Conservation (phyloP, 2,888 invertebrate species). For the Epirrhoe alternata region DNA sequence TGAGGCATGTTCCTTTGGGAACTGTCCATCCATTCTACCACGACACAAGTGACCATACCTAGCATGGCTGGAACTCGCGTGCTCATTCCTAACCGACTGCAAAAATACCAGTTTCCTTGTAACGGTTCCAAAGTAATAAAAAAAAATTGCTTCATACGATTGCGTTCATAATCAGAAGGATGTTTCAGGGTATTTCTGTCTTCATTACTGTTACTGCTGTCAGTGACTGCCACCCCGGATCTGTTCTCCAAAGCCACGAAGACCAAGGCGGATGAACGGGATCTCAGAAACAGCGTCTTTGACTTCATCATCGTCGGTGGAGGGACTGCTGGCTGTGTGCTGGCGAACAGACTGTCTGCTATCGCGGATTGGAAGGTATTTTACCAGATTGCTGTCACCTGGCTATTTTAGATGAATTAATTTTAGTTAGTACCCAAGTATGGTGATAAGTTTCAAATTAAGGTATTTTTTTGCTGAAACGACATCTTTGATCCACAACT, state of each 20-base stretch:
- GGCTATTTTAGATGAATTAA: too few relatives aligned
- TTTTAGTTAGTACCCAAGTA: too few relatives aligned
- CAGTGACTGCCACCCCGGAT: slow-evolving; percentile 53
- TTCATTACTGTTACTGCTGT: slow-evolving; percentile 34
- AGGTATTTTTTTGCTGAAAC: too few relatives aligned
- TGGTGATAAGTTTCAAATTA: too few relatives aligned
- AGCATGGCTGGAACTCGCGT: too few relatives aligned
- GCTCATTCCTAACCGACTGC: too few relatives aligned
- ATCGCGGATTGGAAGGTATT: slow-evolving; percentile 76
- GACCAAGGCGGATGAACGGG: slow-evolving; percentile 68
- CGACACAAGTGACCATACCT: too few relatives aligned
- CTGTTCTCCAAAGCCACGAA: slow-evolving; percentile 74
- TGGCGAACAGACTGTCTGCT: slow-evolving; percentile 77
- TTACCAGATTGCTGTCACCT: not conserved
- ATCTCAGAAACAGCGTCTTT: slow-evolving; percentile 73
- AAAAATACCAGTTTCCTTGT: too few relatives aligned
- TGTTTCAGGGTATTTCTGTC: slow-evolving; percentile 31
- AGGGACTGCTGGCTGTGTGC: slow-evolving; percentile 76
- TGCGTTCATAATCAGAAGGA: not conserved
- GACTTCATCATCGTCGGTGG: slow-evolving; percentile 81
- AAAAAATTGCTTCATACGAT: not conserved
- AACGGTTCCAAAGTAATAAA: too few relatives aligned
- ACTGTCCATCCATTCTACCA: too few relatives aligned
- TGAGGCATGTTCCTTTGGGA: too few relatives aligned
- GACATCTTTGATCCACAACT: too few relatives aligned